Evolutionary conservation across 2,888 invertebrate genomes (phyloP).

Genomic region (Drosophila anomelani): DNA sequence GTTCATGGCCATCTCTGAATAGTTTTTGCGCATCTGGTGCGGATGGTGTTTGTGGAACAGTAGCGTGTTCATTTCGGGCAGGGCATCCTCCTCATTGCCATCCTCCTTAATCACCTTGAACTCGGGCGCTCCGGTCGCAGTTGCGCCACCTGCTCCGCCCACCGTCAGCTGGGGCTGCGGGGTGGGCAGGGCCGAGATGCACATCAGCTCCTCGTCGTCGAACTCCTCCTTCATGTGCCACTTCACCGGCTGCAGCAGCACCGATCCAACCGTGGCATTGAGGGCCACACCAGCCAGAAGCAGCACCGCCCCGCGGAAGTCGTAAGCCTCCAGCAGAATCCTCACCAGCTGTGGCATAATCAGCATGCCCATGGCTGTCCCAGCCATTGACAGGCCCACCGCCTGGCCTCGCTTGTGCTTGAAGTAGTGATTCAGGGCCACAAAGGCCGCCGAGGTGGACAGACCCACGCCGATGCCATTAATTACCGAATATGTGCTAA

Average conservation of each 20-base stretch:
- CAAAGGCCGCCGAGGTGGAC: conserved; percentile 91
- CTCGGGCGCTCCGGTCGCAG: conserved; percentile 82
- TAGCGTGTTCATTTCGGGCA: conserved; percentile 84
- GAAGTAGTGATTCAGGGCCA: conserved; percentile 91
- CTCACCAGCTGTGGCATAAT: conserved; percentile 91
- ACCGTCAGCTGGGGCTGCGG: conserved; percentile 64
- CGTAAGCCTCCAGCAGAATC: conserved; percentile 87
- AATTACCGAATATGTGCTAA: conserved; percentile 90
- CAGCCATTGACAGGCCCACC: conserved; percentile 92
- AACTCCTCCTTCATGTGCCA: conserved; percentile 87
- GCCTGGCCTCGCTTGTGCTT: conserved; percentile 91
- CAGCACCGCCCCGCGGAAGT: conserved; percentile 89
- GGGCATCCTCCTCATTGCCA: conserved; percentile 86
- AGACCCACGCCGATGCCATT: conserved; percentile 92
- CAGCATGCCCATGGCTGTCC: conserved; percentile 92
- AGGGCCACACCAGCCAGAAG: conserved; percentile 89
- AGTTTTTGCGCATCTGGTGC: conserved; percentile 83
- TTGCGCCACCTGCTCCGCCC: conserved; percentile 33
- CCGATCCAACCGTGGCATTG: conserved; percentile 89
- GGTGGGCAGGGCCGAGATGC: conserved; percentile 71
- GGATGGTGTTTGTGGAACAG: conserved; percentile 80
- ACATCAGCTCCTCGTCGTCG: conserved; percentile 83
- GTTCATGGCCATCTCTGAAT: conserved; percentile 84
- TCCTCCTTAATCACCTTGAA: conserved; percentile 89
- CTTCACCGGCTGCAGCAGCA: conserved; percentile 89